A percentile compares a stretch with the other conserved stretches of the same genome.
These are phyloP conservation scores for Pachyramphus minor DNA, from an alignment of 2,113 vertebrate species.

Conservation along the genomic window DNA sequence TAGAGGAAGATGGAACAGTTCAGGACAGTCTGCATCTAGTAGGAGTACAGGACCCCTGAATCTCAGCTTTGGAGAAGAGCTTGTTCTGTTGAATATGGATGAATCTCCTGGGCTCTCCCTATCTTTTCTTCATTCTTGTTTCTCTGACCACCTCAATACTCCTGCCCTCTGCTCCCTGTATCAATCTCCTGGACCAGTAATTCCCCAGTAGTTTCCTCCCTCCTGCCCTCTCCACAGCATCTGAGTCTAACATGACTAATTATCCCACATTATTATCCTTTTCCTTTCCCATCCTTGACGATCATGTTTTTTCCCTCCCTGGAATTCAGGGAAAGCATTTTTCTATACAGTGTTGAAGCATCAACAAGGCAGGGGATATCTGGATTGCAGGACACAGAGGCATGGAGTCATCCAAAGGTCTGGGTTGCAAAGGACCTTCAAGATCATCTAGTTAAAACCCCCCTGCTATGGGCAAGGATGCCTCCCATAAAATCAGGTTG, in stretches of 20 bases:
- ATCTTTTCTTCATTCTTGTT: not conserved
- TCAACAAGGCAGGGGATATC: not conserved
- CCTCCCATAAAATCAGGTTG: not conserved
- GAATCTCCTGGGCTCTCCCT: not conserved
- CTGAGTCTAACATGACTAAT: not conserved
- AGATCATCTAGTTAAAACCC: not conserved
- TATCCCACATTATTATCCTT: not conserved
- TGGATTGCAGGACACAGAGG: not conserved
- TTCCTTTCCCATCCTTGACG: not conserved
- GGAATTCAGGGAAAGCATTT: not conserved
- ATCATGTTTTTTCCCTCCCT: not conserved
- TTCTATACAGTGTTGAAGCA: not conserved
- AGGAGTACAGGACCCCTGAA: not conserved
- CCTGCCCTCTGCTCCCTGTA: not conserved
- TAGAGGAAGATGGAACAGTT: not conserved
- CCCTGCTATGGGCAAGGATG: accelerated
- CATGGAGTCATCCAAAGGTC: not conserved
- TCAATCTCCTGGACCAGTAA: not conserved
- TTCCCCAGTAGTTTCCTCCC: not conserved
- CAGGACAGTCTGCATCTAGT: not conserved
- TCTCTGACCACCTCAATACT: not conserved
- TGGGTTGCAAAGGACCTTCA: not conserved
- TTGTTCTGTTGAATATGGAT: not conserved
- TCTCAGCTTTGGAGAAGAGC: not conserved
- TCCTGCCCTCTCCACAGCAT: not conserved